Evolutionary conservation across 2,797 vertebrate species (phyloP).

Genomic region (Meriones psammophilus): DNA sequence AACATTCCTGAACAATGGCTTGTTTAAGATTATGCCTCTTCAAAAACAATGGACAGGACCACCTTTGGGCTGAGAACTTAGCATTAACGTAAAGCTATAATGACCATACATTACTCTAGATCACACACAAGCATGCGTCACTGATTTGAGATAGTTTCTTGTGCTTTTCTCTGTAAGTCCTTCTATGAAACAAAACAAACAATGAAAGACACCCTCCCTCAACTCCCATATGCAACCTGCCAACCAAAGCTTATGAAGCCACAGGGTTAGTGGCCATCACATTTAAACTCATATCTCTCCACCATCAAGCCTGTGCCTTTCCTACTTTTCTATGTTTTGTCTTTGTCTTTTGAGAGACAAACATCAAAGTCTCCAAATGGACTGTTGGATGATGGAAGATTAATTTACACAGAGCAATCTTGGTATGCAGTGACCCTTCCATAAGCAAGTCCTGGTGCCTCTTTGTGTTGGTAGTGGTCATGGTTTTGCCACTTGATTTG

Average conservation of each 20-base stretch:
- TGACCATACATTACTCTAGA: background rate
- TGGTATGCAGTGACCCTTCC: background rate
- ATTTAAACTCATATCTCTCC: background rate
- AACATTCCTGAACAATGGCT: background rate
- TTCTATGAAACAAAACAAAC: background rate
- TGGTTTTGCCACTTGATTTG: constrained; percentile 44
- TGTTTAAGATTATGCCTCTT: background rate
- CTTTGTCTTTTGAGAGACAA: background rate
- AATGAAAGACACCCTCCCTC: background rate
- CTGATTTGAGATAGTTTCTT: background rate
- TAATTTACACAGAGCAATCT: constrained; percentile 8
- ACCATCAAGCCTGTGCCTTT: background rate
- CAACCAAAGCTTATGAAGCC: background rate
- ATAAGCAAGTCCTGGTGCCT: background rate
- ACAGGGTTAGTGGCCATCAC: background rate
- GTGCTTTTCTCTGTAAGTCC: background rate
- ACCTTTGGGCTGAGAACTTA: background rate
- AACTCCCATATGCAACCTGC: background rate
- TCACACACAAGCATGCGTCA: too few species aligned
- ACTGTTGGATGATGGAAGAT: background rate
- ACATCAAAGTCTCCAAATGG: background rate
- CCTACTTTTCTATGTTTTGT: background rate
- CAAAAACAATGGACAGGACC: background rate
- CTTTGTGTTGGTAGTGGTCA: background rate
- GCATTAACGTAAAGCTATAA: background rate